These are phyloP conservation scores for Saturnia japonica DNA, from an alignment of 2,888 invertebrate genomes.

Conservation along the genomic window DNA sequence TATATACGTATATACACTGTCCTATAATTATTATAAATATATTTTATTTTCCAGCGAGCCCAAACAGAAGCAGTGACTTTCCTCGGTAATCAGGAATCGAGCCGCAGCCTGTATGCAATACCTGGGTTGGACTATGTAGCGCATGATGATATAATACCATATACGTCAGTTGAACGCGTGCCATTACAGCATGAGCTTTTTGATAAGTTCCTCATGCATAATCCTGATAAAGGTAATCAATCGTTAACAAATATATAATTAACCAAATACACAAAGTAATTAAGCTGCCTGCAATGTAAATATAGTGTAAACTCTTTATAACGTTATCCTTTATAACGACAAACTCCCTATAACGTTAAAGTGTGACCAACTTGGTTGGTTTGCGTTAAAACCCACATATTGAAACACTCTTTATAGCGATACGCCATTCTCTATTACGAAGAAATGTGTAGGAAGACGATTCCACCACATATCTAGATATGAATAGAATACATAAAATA, in stretches of 20 bases:
- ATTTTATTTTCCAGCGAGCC: constrained; percentile 86
- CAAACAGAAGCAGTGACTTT: constrained; percentile 99
- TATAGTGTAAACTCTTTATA: too few relatives aligned
- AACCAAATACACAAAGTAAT: too few relatives aligned
- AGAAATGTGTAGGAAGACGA: too few relatives aligned
- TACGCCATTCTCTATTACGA: too few relatives aligned
- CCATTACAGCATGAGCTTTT: constrained; percentile 98
- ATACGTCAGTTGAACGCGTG: constrained; percentile 92
- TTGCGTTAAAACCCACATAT: too few relatives aligned
- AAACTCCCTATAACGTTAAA: too few relatives aligned
- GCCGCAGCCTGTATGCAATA: constrained; percentile 96
- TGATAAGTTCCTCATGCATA: constrained; percentile 94
- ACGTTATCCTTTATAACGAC: too few relatives aligned
- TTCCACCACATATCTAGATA: too few relatives aligned
- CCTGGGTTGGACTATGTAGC: constrained; percentile 99
- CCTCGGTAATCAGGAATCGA: constrained; percentile 97
- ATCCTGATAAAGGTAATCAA: constrained; percentile 87
- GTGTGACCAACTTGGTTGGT: too few relatives aligned
- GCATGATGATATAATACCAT: constrained; percentile 98
- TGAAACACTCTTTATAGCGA: too few relatives aligned
- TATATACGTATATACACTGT: background rate
- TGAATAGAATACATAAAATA: too few relatives aligned
- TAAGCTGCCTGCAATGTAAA: too few relatives aligned
- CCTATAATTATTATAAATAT: background rate
- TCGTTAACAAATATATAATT: background rate